phyloP scores from a whole-genome alignment of 2,888 invertebrate species.

The Cantharis rustica region DNA sequence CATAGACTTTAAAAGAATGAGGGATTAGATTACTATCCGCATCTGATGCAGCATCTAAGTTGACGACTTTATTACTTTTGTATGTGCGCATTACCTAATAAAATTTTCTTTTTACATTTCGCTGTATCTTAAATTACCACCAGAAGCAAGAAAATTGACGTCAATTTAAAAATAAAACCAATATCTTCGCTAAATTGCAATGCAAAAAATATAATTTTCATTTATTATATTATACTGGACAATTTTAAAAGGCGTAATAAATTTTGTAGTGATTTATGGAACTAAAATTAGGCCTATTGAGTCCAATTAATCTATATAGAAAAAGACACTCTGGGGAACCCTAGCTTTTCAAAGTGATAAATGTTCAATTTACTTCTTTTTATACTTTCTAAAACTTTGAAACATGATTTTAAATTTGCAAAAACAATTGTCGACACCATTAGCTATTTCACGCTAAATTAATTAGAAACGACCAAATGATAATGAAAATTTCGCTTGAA shows the following conservation, averaged over 20 bases:
- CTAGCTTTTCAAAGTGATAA: slow-evolving; percentile 4
- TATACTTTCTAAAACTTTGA: not conserved
- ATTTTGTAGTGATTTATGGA: slow-evolving; percentile 2
- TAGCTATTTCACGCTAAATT: not conserved
- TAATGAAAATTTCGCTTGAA: not conserved
- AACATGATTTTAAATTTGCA: not conserved
- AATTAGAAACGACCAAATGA: not conserved
- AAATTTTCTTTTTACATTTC: not conserved
- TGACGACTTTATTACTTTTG: slow-evolving; percentile 5
- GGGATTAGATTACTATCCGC: slow-evolving; percentile 19
- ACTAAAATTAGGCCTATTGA: slow-evolving; percentile 5
- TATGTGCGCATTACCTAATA: not conserved
- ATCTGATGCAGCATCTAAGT: slow-evolving; percentile 11
- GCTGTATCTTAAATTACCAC: not conserved
- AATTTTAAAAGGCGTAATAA: not conserved
- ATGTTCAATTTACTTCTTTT: not conserved
- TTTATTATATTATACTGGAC: not conserved
- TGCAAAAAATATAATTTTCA: not conserved
- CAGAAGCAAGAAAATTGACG: not conserved
- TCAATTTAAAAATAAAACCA: not conserved
- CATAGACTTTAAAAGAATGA: slow-evolving; percentile 24
- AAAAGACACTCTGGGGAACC: slow-evolving; percentile 1
- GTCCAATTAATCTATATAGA: slow-evolving; percentile 5
- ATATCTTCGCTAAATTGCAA: not conserved
- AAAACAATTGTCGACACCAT: not conserved